Base-by-base conservation (phyloP, 2,888 invertebrate genomes). In the Melitaea athalia region DNA sequence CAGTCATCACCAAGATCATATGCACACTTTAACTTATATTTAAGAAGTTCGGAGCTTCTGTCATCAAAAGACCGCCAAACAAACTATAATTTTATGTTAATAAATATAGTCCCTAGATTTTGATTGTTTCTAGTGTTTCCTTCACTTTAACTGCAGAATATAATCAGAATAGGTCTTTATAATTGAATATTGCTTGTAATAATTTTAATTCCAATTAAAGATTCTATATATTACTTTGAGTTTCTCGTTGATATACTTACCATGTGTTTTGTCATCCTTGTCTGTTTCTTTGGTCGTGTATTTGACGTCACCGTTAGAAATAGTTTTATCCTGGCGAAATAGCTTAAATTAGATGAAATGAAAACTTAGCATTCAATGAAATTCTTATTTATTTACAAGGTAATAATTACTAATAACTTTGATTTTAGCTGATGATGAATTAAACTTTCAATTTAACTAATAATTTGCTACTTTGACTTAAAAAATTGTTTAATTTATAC, bases 271-370 rank as follows among this genome's bases (percentile, higher is more conserved):
- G 6, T 80, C 74, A 68, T 82, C 83, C 59, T 76, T 81, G 38
- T 84, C 86, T 0, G 78, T 75, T 38, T 87, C 85, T 64, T 81
- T 84, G 31, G 80, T 80, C 4, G 84, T 77, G 71, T 89, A 88
- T 74, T 91, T 92, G 5, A 91, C 85, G 65, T 87, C 86, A 57
- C 92, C 92, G 72, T 92, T 92, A 47, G 88, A 87, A 49, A 92
- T 86, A 45, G 86, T 84, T 72, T 83, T 88, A 72, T 88, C 89
- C 91, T 91, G 79, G 8, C 78, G 78, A 72, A 72, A 57, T 57
- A 57, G 57, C 57, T n/a, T 57, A 42, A 38, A 57, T 57, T 38
- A 57, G 57, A 74, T 64, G 63, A 64, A 61, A 59, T 52, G 43
- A 17, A 17, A 10, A 47, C 38, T 52, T 66, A 50, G 33, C 50